These are phyloP conservation scores for Chouioia cunea DNA, from an alignment of 2,888 invertebrate species.

Conservation along the genomic window DNA sequence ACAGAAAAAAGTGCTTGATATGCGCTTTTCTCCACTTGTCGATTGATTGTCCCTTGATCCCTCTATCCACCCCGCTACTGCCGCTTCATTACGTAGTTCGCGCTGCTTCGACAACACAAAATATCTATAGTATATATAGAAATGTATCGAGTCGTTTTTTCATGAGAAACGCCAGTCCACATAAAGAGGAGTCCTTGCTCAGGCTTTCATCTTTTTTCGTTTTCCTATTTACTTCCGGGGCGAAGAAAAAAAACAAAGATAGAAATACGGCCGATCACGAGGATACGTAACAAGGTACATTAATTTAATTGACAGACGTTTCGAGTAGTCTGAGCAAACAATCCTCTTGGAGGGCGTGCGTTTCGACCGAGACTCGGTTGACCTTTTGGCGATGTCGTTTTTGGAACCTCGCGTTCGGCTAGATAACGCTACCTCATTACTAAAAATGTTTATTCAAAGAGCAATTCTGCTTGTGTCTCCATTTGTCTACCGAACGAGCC, in stretches of 20 bases:
- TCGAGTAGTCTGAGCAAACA: slow-evolving; percentile 54
- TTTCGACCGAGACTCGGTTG: slow-evolving; percentile 57
- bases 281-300: slow-evolving; percentile 24
- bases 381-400: slow-evolving; percentile 46
- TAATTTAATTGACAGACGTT: slow-evolving; percentile 63
- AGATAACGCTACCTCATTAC: slow-evolving; percentile 11
- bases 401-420: slow-evolving; percentile 2
- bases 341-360: slow-evolving; percentile 35
- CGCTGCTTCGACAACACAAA: too few relatives aligned
- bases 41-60: too few relatives aligned
- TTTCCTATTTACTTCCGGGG: not conserved
- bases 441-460: not conserved
- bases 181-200: slow-evolving; percentile 43
- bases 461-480: not conserved
- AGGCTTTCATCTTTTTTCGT: not conserved
- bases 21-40: too few relatives aligned
- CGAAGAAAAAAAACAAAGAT: too few relatives aligned
- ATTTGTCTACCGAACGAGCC: too few relatives aligned
- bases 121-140: too few relatives aligned
- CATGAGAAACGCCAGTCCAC: too few relatives aligned
- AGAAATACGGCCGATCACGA: too few relatives aligned
- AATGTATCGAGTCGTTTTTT: too few relatives aligned
- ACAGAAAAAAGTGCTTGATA: too few relatives aligned
- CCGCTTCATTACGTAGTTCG: too few relatives aligned
- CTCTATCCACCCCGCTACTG: too few relatives aligned